These are phyloP conservation scores for Grammomys surdaster DNA, from an alignment of 2,113 vertebrate species.

Conservation along the genomic window DNA sequence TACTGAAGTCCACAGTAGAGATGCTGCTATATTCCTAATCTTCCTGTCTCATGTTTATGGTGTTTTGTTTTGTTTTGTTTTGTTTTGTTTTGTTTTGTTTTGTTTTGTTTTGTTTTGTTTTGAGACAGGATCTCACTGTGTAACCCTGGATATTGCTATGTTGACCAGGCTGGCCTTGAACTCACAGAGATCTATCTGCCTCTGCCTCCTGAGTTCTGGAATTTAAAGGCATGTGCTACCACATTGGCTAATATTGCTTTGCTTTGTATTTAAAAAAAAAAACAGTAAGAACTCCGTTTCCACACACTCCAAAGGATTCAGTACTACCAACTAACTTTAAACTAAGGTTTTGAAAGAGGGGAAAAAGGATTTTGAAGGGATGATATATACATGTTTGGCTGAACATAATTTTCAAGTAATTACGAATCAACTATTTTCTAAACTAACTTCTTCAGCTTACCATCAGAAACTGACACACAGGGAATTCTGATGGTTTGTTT, in stretches of 20 bases:
- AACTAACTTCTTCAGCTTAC: neutral
- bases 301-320: conserved; percentile 18
- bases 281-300: neutral
- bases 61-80: neutral
- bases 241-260: neutral
- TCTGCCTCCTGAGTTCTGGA: neutral
- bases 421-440: neutral
- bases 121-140: no score
- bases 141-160: neutral
- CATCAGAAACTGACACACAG: neutral
- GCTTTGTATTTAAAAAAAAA: conserved; percentile 9
- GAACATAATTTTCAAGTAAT: conserved; percentile 22
- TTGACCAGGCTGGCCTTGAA: neutral
- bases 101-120: neutral
- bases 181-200: neutral
- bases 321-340: neutral
- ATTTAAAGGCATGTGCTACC: neutral
- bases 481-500: neutral
- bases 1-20: neutral
- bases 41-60: neutral
- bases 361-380: neutral
- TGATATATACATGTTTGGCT: neutral
- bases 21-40: neutral
- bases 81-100: neutral
- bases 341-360: neutral